Conservation (phyloP, 2,113 vertebrate genomes). For the Antechinus stuartii region DNA sequence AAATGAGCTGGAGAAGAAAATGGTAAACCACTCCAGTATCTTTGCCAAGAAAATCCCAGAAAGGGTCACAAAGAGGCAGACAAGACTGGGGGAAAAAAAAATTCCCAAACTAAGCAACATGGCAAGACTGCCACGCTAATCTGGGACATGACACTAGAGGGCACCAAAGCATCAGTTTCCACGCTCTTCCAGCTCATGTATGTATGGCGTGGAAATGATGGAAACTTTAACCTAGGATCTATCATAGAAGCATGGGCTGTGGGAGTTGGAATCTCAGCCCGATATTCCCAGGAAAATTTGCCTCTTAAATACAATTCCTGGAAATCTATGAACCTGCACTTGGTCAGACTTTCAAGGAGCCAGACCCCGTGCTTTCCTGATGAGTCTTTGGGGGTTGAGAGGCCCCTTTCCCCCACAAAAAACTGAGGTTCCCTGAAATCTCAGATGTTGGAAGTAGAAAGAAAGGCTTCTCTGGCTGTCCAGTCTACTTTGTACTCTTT, state of each 20-base stretch:
- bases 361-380: neutral
- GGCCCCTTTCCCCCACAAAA: neutral
- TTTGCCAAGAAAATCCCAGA: neutral
- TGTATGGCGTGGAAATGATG: neutral
- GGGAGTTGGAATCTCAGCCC: neutral
- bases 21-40: neutral
- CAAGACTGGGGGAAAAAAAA: neutral
- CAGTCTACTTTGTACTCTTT: neutral
- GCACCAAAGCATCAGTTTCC: neutral
- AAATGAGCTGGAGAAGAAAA: neutral
- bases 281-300: neutral
- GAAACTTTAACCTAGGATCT: neutral
- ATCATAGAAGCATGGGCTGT: neutral
- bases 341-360: neutral
- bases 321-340: neutral
- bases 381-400: neutral
- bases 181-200: rapidly evolving
- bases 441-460: neutral
- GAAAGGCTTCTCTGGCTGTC: neutral
- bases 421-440: neutral
- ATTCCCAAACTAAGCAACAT: neutral
- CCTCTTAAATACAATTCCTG: neutral
- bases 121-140: neutral
- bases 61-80: neutral
- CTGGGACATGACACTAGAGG: neutral